Evolutionary conservation across 2,888 invertebrate genomes (phyloP).

Genomic region (Troglohyphantes excavatus): DNA sequence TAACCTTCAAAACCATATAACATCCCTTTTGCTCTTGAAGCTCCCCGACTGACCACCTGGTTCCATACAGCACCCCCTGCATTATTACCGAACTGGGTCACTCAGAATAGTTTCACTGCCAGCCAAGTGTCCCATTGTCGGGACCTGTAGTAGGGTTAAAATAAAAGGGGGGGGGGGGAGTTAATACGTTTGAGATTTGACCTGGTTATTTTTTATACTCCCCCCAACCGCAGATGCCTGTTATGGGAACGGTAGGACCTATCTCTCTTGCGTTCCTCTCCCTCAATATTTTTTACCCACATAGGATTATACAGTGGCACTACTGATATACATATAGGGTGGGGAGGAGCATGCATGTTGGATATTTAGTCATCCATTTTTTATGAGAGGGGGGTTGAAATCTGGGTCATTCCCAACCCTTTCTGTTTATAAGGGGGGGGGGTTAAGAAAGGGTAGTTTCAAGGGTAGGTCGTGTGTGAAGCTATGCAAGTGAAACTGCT

Average conservation of each 20-base stretch:
- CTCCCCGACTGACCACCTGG: constrained; percentile 73
- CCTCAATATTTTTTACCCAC: background rate
- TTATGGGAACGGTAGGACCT: constrained; percentile 67
- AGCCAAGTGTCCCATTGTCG: constrained; percentile 55
- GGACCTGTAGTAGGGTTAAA: constrained; percentile 59
- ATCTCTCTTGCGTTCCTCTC: constrained; percentile 17
- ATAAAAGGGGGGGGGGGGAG: constrained; percentile 52
- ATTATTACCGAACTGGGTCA: constrained; percentile 70
- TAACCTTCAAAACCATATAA: constrained; percentile 61
- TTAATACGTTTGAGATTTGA: constrained; percentile 72
- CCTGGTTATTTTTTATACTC: constrained; percentile 69
- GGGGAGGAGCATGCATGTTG: constrained; percentile 42
- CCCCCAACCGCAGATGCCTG: constrained; percentile 27
- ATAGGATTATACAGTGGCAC: constrained; percentile 3
- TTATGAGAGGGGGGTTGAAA: constrained; percentile 39
- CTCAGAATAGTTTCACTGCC: constrained; percentile 72
- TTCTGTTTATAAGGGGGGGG: constrained; percentile 30
- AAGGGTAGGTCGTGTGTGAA: constrained; percentile 65
- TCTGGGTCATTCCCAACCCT: constrained; percentile 73
- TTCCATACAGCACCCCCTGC: constrained; percentile 1
- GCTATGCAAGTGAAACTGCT: constrained; percentile 69
- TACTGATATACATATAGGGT: constrained; percentile 50
- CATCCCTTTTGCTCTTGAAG: constrained; percentile 72
- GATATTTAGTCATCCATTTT: constrained; percentile 29
- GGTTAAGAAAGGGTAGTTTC: constrained; percentile 43